Conservation (phyloP, 2,888 invertebrate genomes). For the Octodonta nipae region DNA sequence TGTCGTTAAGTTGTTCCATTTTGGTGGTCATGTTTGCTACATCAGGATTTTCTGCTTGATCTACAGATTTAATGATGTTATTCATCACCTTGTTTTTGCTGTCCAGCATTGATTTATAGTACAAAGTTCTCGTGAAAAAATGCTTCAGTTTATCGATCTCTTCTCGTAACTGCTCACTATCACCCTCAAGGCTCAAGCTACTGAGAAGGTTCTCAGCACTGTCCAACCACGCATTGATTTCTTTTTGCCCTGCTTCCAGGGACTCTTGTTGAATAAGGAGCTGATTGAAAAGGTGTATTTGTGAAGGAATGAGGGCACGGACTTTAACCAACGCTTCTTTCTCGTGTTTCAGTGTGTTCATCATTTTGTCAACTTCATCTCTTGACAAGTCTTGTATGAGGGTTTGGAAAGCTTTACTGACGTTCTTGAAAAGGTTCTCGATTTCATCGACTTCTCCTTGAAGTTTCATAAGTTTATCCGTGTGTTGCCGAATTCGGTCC, state of each 20-base stretch:
- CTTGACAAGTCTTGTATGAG: constrained; percentile 79
- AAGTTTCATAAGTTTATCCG: constrained; percentile 61
- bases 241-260: constrained; percentile 71
- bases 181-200: constrained; percentile 44
- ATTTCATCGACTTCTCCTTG: constrained; percentile 73
- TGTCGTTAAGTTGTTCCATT: constrained; percentile 69
- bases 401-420: constrained; percentile 83
- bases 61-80: constrained; percentile 68
- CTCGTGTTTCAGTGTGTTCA: constrained; percentile 74
- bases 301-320: constrained; percentile 67
- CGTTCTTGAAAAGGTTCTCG: constrained; percentile 78
- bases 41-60: constrained; percentile 61
- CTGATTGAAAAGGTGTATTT: constrained; percentile 70
- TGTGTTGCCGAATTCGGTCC: constrained; percentile 65
- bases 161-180: constrained; percentile 58
- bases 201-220: constrained; percentile 64
- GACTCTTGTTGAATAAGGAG: constrained; percentile 79
- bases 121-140: constrained; percentile 78
- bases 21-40: constrained; percentile 54
- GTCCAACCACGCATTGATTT: constrained; percentile 76
- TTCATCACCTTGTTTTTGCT: constrained; percentile 88
- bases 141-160: constrained; percentile 70
- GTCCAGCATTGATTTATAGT: constrained; percentile 87
- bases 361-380: constrained; percentile 82
- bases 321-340: constrained; percentile 78